Base-by-base conservation (phyloP, 2,797 vertebrate genomes). In the Enteromius paludinosus region DNA sequence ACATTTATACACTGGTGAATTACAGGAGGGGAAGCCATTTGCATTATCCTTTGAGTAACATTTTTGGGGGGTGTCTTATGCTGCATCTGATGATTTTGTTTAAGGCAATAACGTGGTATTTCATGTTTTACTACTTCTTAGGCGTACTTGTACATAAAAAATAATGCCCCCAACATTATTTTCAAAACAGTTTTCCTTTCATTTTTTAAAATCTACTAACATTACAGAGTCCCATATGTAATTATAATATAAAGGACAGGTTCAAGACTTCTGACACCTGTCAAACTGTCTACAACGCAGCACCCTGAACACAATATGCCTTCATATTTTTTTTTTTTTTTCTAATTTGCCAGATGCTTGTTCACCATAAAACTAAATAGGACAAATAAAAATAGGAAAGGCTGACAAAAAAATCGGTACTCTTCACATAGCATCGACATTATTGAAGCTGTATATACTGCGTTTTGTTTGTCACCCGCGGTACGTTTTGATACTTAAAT, bases 1-100 rank as follows among this genome's bases (percentile, higher is more conserved):
- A 80, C 68, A 69, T 79, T 80, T 78, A 79, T 61, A 79, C 85
- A 84, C 84, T 5, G 33, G 75, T 78, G 85, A 65, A 84, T 85
- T 82, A 87, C 79, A 84, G 33, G 59, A 81, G 56, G 54, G 45
- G 56, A 83, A 38, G 75, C 41, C 43, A 74, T 87, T 80, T 87
- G 61, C 61, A 79, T 82, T 62, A 81, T 85, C 78, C 68, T 69
- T 54, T 56, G 52, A 73, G 75, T 79, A n/a, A 3, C 25, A 65
- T 77, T 80, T 59, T 14, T 25, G 28, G 15, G 68, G 17, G 68
- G 20, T 10, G 38, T 23, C 33, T 83, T 62, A 14, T 30, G 52
- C 15, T n/a, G 38, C 4, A 6, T 62, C 25, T 62, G 38, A 28
- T 45, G 25, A 45, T 64, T 77, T 64, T 77, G 25, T 77, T 35